Base-by-base conservation (phyloP, 2,888 invertebrate genomes). In the Kuschelorhynchus macadamiae region DNA sequence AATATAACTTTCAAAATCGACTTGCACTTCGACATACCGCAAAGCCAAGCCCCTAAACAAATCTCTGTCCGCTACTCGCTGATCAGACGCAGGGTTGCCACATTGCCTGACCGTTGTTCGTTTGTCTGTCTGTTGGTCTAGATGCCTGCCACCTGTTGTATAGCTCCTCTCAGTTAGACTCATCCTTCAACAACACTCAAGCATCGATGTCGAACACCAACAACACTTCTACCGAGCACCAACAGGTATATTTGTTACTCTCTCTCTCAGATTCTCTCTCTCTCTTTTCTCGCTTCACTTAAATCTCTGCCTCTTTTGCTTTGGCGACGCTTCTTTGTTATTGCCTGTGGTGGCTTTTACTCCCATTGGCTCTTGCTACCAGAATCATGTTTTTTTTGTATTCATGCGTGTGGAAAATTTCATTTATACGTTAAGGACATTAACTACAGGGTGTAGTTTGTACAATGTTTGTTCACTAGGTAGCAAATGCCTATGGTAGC, bases 71-170 rank as follows among this genome's bases (percentile, higher is more conserved):
- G 68, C 68, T 68, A 68, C 41, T 68, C 68, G 68, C 68, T 63
- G 60, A 69, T 63, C 52, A 66, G 60, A 53, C 60, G 66, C 69
- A 70, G 65, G 55, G 61, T 65, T 57, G 71, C 67, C 63, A 70
- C 70, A 60, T 70, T 71, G 70, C 71, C 82, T 82, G 81, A 88
- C 87, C 88, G 88, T 88, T 88, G 75, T 75, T 76, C 75, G 75
- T 76, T 88, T 88, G 88, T 89, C 88, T 91, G 91, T 93, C 75
- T 93, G 92, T 93, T 93, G 93, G 93, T 93, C 93, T 93, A 93
- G 93, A 93, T 93, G 93, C 93, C 93, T 93, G 93, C 92, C 91
- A 91, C 86, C 87, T 91, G 87, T 87, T 87, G 91, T 91, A 91
- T 70, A 70, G 69, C 64, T 65, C 90, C 90, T 91, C 91, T 90